Percentiles rank a stretch among this genome's conserved stretches.
Evolutionary conservation across 1,140 invertebrate species (phyloP).

Genomic region (Drosophila subpulchrella): DNA sequence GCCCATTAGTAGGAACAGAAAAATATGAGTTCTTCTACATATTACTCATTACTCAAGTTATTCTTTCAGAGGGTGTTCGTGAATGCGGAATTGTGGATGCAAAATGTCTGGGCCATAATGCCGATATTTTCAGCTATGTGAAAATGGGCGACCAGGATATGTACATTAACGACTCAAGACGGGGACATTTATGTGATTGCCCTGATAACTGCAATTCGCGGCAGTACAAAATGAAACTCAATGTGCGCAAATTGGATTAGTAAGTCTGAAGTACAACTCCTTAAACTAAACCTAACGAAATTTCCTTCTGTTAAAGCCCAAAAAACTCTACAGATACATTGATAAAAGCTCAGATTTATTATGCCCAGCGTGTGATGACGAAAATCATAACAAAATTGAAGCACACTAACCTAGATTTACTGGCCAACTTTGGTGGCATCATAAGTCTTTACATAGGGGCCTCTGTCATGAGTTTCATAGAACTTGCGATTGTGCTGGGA

Average conservation of each 20-base stretch:
- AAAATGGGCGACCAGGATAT: conserved; percentile 56
- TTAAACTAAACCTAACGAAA: no score
- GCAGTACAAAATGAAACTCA: conserved; percentile 50
- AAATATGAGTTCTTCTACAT: background rate
- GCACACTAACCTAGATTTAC: conserved; percentile 52
- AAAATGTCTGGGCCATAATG: conserved; percentile 48
- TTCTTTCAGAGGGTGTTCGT: conserved; percentile 20
- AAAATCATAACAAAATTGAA: conserved; percentile 63
- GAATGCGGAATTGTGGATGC: conserved; percentile 63
- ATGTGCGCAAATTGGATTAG: conserved; percentile 50
- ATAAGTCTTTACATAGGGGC: conserved; percentile 78
- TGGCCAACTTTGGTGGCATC: conserved; percentile 81
- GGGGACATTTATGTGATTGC: conserved; percentile 55
- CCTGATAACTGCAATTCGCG: conserved; percentile 55
- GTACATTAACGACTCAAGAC: conserved; percentile 60
- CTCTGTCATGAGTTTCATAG: conserved; percentile 77
- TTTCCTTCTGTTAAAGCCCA: background rate
- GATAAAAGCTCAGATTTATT: conserved; percentile 61
- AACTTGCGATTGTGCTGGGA: conserved; percentile 46
- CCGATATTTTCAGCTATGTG: conserved; percentile 64
- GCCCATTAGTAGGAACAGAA: conserved; percentile 17
- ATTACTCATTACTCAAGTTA: background rate
- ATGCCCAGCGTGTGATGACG: conserved; percentile 54
- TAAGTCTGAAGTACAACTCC: conserved; percentile 23
- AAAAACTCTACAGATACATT: conserved; percentile 29